phyloP scores from a whole-genome alignment of 1,140 invertebrate genomes.

The Drosophila watanabei region DNA sequence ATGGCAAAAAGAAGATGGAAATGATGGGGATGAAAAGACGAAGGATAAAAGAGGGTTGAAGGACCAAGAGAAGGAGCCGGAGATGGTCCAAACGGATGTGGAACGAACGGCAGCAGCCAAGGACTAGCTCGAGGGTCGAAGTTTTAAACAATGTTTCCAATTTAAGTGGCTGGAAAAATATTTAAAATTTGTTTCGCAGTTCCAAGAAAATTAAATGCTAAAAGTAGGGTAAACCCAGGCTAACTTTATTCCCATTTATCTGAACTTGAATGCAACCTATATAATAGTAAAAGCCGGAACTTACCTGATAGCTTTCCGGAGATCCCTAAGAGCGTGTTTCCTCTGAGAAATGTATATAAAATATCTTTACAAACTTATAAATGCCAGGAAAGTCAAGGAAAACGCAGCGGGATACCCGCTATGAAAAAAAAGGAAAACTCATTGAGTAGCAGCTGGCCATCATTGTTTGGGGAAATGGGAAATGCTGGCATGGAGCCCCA shows the following conservation, averaged over 20 bases:
- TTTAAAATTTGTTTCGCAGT: neutral
- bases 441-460: constrained; percentile 46
- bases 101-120: constrained; percentile 8
- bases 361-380: constrained; percentile 8
- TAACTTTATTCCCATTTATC: neutral
- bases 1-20: constrained; percentile 11
- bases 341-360: constrained; percentile 3
- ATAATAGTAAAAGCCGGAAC: constrained; percentile 1
- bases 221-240: neutral
- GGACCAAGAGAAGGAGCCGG: neutral
- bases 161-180: constrained; percentile 20
- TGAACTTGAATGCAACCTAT: neutral
- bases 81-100: neutral
- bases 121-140: neutral
- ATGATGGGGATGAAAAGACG: constrained; percentile 1
- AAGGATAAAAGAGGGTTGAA: constrained; percentile 7
- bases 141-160: neutral
- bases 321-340: constrained; percentile 1
- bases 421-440: constrained; percentile 29
- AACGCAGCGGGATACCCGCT: neutral
- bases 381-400: constrained; percentile 8
- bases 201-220: neutral
- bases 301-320: constrained; percentile 8
- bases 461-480: constrained; percentile 29
- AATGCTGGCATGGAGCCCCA: neutral